Evolutionary conservation across 2,113 vertebrate genomes (phyloP).

Genomic region (Harpagus bidentatus): DNA sequence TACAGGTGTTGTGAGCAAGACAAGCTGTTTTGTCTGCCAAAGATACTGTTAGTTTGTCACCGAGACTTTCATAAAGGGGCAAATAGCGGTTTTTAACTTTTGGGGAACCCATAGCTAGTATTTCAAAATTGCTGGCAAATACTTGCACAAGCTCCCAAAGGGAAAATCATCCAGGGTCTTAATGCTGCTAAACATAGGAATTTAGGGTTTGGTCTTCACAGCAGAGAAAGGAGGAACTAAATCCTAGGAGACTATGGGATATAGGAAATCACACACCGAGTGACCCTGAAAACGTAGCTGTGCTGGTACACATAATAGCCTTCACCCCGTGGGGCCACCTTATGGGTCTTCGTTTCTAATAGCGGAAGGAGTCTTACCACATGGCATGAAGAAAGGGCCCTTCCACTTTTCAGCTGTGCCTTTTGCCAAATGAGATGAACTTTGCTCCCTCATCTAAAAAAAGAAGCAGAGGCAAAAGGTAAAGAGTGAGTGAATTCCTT

Average conservation of each 20-base stretch:
- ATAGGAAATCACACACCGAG: neutral
- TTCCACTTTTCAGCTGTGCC: neutral
- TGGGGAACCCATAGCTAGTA: neutral
- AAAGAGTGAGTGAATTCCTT: neutral
- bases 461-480: neutral
- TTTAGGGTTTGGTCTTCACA: neutral
- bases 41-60: neutral
- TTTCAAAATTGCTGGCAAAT: neutral
- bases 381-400: neutral
- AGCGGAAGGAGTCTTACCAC: neutral
- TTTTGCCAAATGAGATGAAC: neutral
- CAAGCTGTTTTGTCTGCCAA: neutral
- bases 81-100: neutral
- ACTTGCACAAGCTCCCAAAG: neutral
- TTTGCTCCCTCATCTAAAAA: neutral
- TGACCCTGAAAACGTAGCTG: neutral
- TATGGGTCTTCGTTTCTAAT: neutral
- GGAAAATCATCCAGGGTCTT: neutral
- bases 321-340: neutral
- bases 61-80: neutral
- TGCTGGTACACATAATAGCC: neutral
- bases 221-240: neutral
- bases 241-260: neutral
- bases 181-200: accelerated
- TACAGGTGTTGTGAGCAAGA: neutral